Evolutionary conservation across 2,888 invertebrate species (phyloP).

Genomic region (Diachrysia chrysitis): DNA sequence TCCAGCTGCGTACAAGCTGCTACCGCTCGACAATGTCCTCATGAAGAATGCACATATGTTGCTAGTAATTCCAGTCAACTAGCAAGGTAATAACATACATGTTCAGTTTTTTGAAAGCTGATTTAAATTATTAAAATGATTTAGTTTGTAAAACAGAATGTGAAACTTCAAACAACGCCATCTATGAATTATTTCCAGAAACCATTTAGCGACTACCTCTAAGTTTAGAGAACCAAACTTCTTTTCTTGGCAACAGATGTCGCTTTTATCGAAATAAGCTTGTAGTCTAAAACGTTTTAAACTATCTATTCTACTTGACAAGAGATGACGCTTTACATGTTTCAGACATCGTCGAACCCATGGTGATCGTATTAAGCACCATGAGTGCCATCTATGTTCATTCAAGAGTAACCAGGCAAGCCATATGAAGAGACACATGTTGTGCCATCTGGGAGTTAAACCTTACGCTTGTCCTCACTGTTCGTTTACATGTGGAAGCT

Average conservation of each 20-base stretch:
- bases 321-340: conserved; percentile 60
- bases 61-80: conserved; percentile 73
- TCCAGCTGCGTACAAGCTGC: conserved; percentile 47
- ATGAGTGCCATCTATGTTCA: conserved; percentile 91
- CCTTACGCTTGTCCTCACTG: conserved; percentile 97
- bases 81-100: conserved; percentile 66
- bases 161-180: conserved; percentile 40
- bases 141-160: neutral
- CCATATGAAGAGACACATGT: conserved; percentile 94
- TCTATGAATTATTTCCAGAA: conserved; percentile 33
- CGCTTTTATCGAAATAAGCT: conserved; percentile 19
- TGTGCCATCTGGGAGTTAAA: conserved; percentile 94
- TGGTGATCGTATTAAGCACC: conserved; percentile 83
- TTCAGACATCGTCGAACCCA: conserved; percentile 91
- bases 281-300: neutral
- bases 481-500: conserved; percentile 92
- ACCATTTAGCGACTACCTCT: neutral
- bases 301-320: conserved; percentile 13
- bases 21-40: conserved; percentile 68
- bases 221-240: neutral
- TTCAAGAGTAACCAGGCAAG: conserved; percentile 91
- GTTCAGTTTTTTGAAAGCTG: no score
- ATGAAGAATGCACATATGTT: conserved; percentile 74
- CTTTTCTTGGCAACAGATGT: conserved; percentile 53
- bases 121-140: no score